Evolutionary conservation across 2,797 vertebrate genomes (phyloP).

Genomic region (Nyctalus aviator): DNA sequence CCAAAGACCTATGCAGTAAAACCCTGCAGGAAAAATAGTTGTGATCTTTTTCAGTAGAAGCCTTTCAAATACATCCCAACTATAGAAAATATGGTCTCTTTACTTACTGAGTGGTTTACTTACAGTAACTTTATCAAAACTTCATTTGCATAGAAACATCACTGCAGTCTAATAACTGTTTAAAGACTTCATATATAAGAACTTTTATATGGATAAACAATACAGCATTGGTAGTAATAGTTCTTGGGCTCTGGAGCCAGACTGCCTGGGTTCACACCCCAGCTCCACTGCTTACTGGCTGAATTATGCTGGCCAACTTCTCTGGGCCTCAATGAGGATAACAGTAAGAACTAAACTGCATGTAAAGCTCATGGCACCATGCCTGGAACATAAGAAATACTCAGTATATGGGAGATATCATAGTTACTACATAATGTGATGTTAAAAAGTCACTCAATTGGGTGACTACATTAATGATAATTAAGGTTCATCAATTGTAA

Average conservation of each 20-base stretch:
- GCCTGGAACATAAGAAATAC: neutral
- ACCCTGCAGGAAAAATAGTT: neutral
- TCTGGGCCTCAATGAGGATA: neutral
- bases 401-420: neutral
- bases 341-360: neutral
- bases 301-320: neutral
- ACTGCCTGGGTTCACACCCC: neutral
- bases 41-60: neutral
- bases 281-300: neutral
- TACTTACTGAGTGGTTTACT: neutral
- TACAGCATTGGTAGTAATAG: neutral
- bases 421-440: neutral
- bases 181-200: neutral
- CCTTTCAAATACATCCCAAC: slow-evolving; percentile 48
- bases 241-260: neutral
- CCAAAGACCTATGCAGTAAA: neutral
- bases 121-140: neutral
- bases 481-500: neutral
- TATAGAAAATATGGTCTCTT: neutral
- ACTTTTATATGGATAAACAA: neutral
- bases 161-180: neutral
- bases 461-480: neutral
- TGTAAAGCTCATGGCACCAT: neutral
- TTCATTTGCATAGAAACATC: neutral
- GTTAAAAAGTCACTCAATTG: slow-evolving; percentile 1